These are phyloP conservation scores for Syngnathoides biaculeatus DNA, from an alignment of 2,113 vertebrate genomes.

Conservation along the genomic window DNA sequence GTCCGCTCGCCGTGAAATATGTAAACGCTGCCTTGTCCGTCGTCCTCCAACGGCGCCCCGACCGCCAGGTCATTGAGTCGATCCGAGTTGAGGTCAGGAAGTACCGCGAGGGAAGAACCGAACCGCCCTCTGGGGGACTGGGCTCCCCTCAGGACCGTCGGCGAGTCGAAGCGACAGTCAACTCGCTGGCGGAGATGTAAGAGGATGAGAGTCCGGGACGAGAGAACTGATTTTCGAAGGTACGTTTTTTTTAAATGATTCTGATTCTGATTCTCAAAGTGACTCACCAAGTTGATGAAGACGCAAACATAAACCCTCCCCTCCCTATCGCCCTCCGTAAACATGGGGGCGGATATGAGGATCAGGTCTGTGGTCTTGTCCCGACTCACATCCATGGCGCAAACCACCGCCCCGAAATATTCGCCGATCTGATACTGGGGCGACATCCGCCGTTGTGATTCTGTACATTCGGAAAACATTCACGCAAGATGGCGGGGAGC, in stretches of 20 bases:
- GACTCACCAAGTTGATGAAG: slow-evolving; percentile 43
- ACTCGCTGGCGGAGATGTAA: slow-evolving; percentile 27
- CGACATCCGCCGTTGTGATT: neutral
- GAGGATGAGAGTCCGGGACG: neutral
- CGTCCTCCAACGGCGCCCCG: slow-evolving; percentile 72
- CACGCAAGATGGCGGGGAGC: too few species aligned
- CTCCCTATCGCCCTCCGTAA: slow-evolving; percentile 64
- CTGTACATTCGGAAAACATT: too few species aligned
- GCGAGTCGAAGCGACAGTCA: slow-evolving; percentile 22
- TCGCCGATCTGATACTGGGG: slow-evolving; percentile 71
- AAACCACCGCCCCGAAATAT: slow-evolving; percentile 82
- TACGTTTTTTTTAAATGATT: too few species aligned
- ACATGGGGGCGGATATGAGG: slow-evolving; percentile 77
- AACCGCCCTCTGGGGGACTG: slow-evolving; percentile 58
- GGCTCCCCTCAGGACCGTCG: slow-evolving; percentile 45
- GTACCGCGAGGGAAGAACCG: slow-evolving; percentile 66
- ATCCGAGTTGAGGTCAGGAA: slow-evolving; percentile 68
- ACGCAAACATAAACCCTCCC: slow-evolving; percentile 76
- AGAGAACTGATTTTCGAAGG: neutral
- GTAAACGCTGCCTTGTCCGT: slow-evolving; percentile 70
- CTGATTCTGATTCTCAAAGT: neutral
- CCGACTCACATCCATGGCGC: slow-evolving; percentile 67
- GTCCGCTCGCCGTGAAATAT: slow-evolving; percentile 58
- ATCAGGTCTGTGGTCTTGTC: slow-evolving; percentile 67
- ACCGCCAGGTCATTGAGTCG: slow-evolving; percentile 61